Percentiles rank a stretch among this genome's conserved stretches.
These are phyloP conservation scores for Saguinus imperator DNA, from an alignment of 2,113 vertebrate genomes.

Conservation along the genomic window DNA sequence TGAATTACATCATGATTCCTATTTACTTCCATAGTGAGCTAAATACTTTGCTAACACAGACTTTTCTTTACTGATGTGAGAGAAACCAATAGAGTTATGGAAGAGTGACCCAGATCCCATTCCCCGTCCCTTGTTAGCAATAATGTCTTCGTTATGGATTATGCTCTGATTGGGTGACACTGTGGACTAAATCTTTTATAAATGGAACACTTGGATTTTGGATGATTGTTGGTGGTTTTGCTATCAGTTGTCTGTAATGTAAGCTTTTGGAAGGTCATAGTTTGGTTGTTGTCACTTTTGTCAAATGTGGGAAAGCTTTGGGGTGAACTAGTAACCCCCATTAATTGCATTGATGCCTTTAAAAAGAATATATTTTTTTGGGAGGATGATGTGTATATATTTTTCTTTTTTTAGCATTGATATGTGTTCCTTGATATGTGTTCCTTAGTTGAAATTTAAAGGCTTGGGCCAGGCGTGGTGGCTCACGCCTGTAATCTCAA, in stretches of 20 bases:
- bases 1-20: constrained; percentile 32
- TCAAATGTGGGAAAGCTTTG: constrained; percentile 8
- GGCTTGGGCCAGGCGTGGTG: background rate
- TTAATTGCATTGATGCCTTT: background rate
- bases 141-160: constrained; percentile 52
- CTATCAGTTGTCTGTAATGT: background rate
- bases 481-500: no score
- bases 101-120: constrained; percentile 56
- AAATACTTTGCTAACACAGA: constrained; percentile 52
- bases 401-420: background rate
- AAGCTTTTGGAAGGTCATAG: background rate
- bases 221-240: constrained; percentile 35
- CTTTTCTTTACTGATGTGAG: constrained; percentile 46
- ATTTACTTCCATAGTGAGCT: background rate
- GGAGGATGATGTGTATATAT: background rate
- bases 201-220: constrained; percentile 44
- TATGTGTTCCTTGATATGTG: background rate
- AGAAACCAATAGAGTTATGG: constrained; percentile 49
- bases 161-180: constrained; percentile 39
- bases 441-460: background rate
- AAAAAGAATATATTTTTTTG: background rate
- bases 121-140: constrained; percentile 46
- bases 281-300: background rate
- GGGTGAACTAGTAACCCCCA: background rate
- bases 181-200: constrained; percentile 24